Percentiles rank a stretch among this genome's conserved stretches.
Conservation (phyloP, 1,140 invertebrate genomes). For the Aphidius ervi region DNA sequence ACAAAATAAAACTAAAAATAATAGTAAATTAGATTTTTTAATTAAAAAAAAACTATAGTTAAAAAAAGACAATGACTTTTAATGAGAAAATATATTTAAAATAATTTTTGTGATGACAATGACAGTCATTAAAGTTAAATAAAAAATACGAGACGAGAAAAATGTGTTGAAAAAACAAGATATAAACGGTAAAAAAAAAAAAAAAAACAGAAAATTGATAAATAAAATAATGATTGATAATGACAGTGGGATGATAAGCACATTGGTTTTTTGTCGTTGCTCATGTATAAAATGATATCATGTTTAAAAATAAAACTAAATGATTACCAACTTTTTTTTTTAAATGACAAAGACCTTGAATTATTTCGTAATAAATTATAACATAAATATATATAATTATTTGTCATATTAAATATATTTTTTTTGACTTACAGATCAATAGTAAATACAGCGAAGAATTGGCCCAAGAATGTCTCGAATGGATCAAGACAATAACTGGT, state of each 20-base stretch:
- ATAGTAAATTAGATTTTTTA: too few relatives aligned
- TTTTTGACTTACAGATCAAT: constrained; percentile 67
- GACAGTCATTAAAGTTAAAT: too few relatives aligned
- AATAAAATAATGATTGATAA: background rate
- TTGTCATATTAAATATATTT: background rate
- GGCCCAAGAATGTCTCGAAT: constrained; percentile 83
- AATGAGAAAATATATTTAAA: too few relatives aligned
- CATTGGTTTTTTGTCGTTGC: background rate
- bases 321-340: background rate
- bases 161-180: too few relatives aligned
- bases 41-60: too few relatives aligned
- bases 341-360: background rate
- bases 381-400: background rate
- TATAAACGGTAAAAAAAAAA: too few relatives aligned
- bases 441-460: constrained; percentile 93
- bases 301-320: constrained; percentile 7
- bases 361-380: background rate
- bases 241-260: too few relatives aligned
- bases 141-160: too few relatives aligned
- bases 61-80: too few relatives aligned
- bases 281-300: background rate
- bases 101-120: too few relatives aligned
- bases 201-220: too few relatives aligned
- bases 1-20: too few relatives aligned
- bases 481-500: constrained; percentile 80